Base-by-base conservation (phyloP, 2,113 vertebrate genomes). In the Chlamydotis undulata region DNA sequence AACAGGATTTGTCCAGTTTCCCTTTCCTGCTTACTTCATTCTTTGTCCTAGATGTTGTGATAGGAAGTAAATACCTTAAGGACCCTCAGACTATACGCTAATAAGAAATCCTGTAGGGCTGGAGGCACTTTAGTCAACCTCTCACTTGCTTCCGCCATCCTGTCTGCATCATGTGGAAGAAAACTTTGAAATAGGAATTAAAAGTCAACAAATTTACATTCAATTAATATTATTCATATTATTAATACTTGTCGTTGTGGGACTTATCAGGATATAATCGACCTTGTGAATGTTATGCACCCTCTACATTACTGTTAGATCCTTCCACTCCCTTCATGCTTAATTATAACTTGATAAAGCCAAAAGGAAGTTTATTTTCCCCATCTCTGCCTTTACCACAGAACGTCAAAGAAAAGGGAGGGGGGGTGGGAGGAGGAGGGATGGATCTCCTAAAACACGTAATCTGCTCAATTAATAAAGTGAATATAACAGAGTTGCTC, bases 391-490 rank as follows among this genome's bases (percentile, higher is more conserved):
- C 43, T 96, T 96, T 95, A 79, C 49, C 19, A 64, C 17, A 63
- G 43, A 96, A 78, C 60, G 37, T 43, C 35, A 89, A 87, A 83
- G 53, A 79, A 88, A 57, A 68, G 12, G 26, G 19, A 9, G 24
- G 2, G 33, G 57, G 49, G 3, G 2, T 6, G 7, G 21, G 12
- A 73, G 45, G 21, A 71, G 71, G 23, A 43, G 31, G 56, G 47
- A 71, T 87, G 49, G 35, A 76, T 93, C 89, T 96, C 68, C 57
- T 89, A 84, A 96, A 96, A 76, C 55, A 24, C 83, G 87, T 96
- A 95, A 93, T 96, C 83, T 96, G 78, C 64, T 96, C 93, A 97
- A 96, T 98, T 98, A 97, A 97, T 97, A 97, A 96, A 97, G 61
- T 92, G 70, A 96, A 93, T 96, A 79, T 92, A 92, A 85, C 2